Evolutionary conservation across 92 coral and sea anemone species (phyloP).

Genomic region (Anthopleura xanthogrammica): DNA sequence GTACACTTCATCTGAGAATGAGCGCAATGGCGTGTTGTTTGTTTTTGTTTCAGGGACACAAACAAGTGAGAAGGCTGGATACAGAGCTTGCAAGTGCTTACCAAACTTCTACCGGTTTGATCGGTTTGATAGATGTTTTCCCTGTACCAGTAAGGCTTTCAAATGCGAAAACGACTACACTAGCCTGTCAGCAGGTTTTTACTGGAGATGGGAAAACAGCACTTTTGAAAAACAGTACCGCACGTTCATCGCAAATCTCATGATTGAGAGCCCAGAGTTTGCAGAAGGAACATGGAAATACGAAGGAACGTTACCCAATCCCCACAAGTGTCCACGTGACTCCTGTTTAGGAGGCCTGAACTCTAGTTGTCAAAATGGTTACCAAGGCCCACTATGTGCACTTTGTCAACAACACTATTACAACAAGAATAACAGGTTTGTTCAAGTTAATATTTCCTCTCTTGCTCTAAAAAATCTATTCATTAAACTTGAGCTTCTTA

Average conservation of each 20-base stretch:
- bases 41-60: slow-evolving; percentile 25
- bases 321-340: slow-evolving; percentile 45
- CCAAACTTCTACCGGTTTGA: slow-evolving; percentile 38
- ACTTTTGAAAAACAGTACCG: slow-evolving; percentile 7
- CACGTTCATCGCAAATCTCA: slow-evolving; percentile 24
- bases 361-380: slow-evolving; percentile 37
- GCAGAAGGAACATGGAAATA: slow-evolving; percentile 13
- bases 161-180: slow-evolving; percentile 41
- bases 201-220: slow-evolving; percentile 46
- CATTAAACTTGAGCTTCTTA: background rate
- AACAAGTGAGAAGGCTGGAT: slow-evolving; percentile 25
- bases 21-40: background rate
- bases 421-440: slow-evolving; percentile 26
- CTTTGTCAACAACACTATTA: slow-evolving; percentile 25
- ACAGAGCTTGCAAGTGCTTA: slow-evolving; percentile 44
- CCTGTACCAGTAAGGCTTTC: slow-evolving; percentile 28
- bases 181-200: slow-evolving; percentile 36
- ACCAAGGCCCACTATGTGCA: slow-evolving; percentile 47
- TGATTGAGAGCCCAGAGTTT: background rate
- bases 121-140: slow-evolving; percentile 43
- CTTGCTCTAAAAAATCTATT: background rate
- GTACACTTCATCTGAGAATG: no score
- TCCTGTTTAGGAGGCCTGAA: slow-evolving; percentile 44
- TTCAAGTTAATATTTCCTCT: background rate
- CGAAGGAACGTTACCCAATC: slow-evolving; percentile 22